These are phyloP conservation scores for Agriotes lineatus DNA, from an alignment of 2,888 invertebrate genomes.

Conservation along the genomic window DNA sequence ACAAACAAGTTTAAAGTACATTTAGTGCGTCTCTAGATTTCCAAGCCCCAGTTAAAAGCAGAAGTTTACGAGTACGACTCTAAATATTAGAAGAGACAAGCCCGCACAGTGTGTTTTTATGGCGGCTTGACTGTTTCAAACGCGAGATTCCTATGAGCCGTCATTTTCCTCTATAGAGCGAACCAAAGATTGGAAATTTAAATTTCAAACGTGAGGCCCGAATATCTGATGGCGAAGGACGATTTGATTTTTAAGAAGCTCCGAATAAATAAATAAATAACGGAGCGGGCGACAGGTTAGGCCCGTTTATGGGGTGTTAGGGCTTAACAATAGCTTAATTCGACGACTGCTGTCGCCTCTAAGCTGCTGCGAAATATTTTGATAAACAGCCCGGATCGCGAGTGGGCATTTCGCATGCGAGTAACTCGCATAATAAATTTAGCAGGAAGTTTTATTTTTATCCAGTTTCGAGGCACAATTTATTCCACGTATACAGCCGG, in stretches of 20 bases:
- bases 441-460: slow-evolving; percentile 1
- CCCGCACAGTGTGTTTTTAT: background rate
- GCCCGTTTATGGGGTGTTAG: too few species aligned
- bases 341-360: too few species aligned
- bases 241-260: too few species aligned
- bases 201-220: background rate
- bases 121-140: background rate
- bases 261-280: slow-evolving; percentile 5
- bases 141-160: background rate
- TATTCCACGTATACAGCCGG: slow-evolving; percentile 4
- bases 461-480: slow-evolving; percentile 4
- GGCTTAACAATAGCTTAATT: too few species aligned
- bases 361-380: too few species aligned
- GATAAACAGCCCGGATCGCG: background rate
- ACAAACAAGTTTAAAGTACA: background rate
- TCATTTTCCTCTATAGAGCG: background rate
- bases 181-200: background rate
- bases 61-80: slow-evolving; percentile 3
- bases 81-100: background rate
- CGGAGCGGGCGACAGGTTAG: too few species aligned
- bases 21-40: background rate
- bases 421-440: background rate
- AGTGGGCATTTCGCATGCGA: too few species aligned
- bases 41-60: background rate
- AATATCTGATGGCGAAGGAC: background rate